Percentiles rank a stretch among this genome's conserved stretches.
Conservation (phyloP, 1,140 invertebrate genomes). For the Stegodyphus mimosarum region DNA sequence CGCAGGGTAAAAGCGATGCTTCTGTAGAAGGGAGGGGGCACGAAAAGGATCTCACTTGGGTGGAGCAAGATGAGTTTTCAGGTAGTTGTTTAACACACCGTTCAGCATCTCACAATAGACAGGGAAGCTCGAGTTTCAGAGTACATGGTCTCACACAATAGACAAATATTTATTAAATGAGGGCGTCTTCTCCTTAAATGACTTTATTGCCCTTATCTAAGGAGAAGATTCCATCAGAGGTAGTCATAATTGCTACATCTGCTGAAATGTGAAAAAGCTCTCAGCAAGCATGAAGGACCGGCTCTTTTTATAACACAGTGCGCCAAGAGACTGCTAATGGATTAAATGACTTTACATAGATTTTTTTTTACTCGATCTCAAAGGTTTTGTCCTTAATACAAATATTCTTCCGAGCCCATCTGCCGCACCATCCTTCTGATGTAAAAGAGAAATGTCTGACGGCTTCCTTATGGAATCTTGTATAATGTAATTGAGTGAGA, state of each 20-base stretch:
- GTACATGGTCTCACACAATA: slow-evolving; percentile 34
- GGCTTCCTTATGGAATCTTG: slow-evolving; percentile 14
- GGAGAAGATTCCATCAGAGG: background rate
- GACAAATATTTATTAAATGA: slow-evolving; percentile 35
- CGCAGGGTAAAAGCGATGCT: slow-evolving; percentile 1
- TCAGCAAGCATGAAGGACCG: slow-evolving; percentile 27
- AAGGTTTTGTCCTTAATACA: slow-evolving; percentile 27
- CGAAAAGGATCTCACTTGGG: background rate
- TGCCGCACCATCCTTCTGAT: slow-evolving; percentile 8
- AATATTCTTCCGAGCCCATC: background rate
- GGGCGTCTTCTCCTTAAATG: slow-evolving; percentile 31
- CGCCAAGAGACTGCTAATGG: slow-evolving; percentile 29
- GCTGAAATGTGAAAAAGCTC: slow-evolving; percentile 31
- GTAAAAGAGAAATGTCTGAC: slow-evolving; percentile 17
- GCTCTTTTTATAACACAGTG: background rate
- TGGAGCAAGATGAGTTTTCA: background rate
- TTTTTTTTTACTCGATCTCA: slow-evolving; percentile 26
- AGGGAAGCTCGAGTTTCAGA: slow-evolving; percentile 11
- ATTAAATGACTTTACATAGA: slow-evolving; percentile 29
- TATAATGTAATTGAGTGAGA: slow-evolving; percentile 27
- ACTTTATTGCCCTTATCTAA: slow-evolving; percentile 27
- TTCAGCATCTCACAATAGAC: slow-evolving; percentile 2
- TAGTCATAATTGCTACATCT: slow-evolving; percentile 25
- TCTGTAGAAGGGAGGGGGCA: background rate
- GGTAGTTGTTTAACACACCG: slow-evolving; percentile 25